Conservation (phyloP, 1,140 invertebrate species). For the Pinna nobilis region DNA sequence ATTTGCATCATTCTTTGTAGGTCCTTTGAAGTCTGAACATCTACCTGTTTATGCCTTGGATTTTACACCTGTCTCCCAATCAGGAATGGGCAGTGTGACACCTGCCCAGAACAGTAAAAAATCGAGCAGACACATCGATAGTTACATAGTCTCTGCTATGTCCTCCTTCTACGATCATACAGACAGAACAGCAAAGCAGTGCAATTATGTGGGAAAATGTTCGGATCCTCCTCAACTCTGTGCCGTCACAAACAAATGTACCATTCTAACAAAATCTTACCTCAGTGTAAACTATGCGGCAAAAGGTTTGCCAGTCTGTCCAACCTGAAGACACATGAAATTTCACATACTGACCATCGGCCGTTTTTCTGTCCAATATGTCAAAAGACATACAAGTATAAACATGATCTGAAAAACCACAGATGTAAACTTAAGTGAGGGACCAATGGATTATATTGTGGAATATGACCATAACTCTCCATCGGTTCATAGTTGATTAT, state of each 20-base stretch:
- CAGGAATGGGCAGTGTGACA: neutral
- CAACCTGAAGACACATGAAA: slow-evolving; percentile 23
- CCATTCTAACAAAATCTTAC: slow-evolving; percentile 12
- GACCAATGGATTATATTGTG: neutral
- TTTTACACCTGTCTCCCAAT: neutral
- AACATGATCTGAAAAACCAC: slow-evolving; percentile 32
- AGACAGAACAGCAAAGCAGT: neutral
- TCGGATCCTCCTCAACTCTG: slow-evolving; percentile 9
- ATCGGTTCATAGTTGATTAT: no score
- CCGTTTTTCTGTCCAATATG: slow-evolving; percentile 21
- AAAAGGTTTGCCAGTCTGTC: slow-evolving; percentile 1
- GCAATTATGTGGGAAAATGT: slow-evolving; percentile 4
- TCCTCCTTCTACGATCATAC: neutral
- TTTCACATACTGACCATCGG: slow-evolving; percentile 20
- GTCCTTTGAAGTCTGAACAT: no score
- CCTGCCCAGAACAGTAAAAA: neutral
- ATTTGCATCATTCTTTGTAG: no score
- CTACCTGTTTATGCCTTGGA: neutral
- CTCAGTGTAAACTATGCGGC: slow-evolving; percentile 1
- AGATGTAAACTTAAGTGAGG: neutral
- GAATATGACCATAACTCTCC: neutral
- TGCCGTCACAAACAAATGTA: slow-evolving; percentile 4
- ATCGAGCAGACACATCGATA: neutral
- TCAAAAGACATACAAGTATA: slow-evolving; percentile 36
- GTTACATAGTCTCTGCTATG: neutral